Evolutionary conservation across 2,888 invertebrate species (phyloP), one percentile per base, ranked within the genome.

Genomic region (Nephrocerus scutellatus): DNA sequence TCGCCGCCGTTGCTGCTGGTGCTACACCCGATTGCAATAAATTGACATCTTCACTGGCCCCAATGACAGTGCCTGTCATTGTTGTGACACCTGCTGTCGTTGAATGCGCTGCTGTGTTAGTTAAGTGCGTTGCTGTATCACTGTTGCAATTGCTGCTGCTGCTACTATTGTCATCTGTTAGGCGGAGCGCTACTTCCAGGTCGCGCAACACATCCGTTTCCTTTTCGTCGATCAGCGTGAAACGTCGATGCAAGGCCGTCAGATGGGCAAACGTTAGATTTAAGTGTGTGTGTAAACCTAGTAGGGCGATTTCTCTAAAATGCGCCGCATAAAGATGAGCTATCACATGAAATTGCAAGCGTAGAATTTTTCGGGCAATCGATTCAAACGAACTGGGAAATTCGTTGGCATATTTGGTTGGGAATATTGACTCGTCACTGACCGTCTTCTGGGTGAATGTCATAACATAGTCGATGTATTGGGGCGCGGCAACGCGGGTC

Each of bases 401-500:
- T 75, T 87, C 67, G 79, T 79, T 72, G 88, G 95, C 95, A 73
- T 92, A 95, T 80, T 96, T 96, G 66, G 96, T 96, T 70, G 96
- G 96, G 77, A 96, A 97, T 68, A 93, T 81, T 63, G 82, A 80
- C 76, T 96, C 96, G 72, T 96, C 95, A 71, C 87, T 88, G 73
- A 96, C 85, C 55, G 90, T 92, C 75, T 91, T 91, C 73, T 96
- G 93, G 58, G 90, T 91, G 75, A 86, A 92, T 50, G 95, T 92
- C 91, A 96, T 96, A 66, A 95, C 95, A 74, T 92, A 93, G 75
- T 97, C 96, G 71, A 96, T 88, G 73, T 96, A 97, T 73, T 96
- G 95, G 58, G 95, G 93, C 57, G 96, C 95, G 53, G 95, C 88
- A 62, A 95, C 87, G 71, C 92, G 87, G 54, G 85, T 85, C 75